Percentiles rank a stretch among this genome's conserved stretches.
phyloP scores from a whole-genome alignment of 2,797 vertebrate genomes.

The Myiothlypis chrysogaster region DNA sequence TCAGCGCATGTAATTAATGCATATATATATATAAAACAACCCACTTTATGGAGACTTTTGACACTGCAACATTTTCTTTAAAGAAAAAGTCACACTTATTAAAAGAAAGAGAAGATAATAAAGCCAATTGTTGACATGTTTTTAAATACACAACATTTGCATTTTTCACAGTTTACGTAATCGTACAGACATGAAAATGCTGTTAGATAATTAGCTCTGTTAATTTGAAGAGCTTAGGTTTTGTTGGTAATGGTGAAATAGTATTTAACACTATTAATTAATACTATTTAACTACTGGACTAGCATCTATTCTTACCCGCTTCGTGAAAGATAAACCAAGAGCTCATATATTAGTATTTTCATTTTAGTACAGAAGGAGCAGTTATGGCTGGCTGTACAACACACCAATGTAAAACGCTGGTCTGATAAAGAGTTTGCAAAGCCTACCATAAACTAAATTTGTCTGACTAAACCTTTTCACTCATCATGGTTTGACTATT shows the following conservation, averaged over 20 bases:
- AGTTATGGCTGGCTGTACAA: neutral
- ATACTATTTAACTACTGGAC: neutral
- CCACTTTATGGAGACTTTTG: neutral
- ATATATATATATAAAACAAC: neutral
- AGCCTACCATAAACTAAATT: neutral
- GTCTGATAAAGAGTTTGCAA: neutral
- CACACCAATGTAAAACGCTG: neutral
- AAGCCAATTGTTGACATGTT: neutral
- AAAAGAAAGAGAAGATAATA: neutral
- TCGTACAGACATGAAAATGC: neutral
- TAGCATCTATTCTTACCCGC: neutral
- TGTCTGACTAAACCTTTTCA: neutral
- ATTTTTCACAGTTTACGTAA: neutral
- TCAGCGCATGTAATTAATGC: neutral
- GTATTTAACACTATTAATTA: neutral
- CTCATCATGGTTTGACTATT: neutral
- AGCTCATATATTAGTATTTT: neutral
- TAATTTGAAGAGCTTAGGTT: neutral
- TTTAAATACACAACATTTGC: neutral
- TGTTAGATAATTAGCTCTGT: neutral
- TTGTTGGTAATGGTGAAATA: neutral
- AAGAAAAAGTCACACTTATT: neutral
- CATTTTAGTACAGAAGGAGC: neutral
- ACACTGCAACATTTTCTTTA: neutral
- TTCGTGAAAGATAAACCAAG: neutral